Base-by-base conservation (phyloP, 2,797 vertebrate species). In the Lophotriccus pileatus region DNA sequence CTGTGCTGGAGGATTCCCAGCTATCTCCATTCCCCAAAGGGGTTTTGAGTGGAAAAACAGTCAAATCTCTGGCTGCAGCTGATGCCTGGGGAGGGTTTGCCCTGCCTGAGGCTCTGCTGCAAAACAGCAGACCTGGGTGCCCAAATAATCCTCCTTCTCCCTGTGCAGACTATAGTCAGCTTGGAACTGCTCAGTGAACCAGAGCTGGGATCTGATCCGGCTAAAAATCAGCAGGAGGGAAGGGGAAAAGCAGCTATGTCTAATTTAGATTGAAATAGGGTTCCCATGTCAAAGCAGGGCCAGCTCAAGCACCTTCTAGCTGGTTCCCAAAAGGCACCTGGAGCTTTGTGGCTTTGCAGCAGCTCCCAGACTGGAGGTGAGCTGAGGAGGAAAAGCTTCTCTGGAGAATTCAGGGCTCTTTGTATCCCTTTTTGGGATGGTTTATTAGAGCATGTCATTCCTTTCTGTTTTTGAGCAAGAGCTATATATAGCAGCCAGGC, bases 401-500 rank as follows among this genome's bases (percentile, higher is more conserved):
- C 72, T 36, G 53, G 64, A 3, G 5, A 81, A 52, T 34, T 60
- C 72, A 59, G 76, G 62, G 39, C 60, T 79, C 41, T 82, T 21
- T 12, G 28, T 36, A 5, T 73, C 43, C 10, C 63, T 70, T 87
- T 74, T 87, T 39, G 50, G 79, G 60, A 8, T 55, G 67, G 46
- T 82, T 94, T 85, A 32, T 67, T 24, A 63, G 50, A 75, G 78
- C 50, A 2, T 47, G 52, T 36, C 39, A 52, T 85, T 82, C 47
- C 81, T 92, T 43, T 72, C 81, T 64, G 49, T 16, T 95, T 95
- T 60, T 90, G 81, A 93, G 87, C 60, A 20, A 50, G 63, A 7
- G 14, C 43, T 66, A 34, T 64, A 5, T 49, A 25, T 14, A 70
- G 74, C 67, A 79, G 58, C 23, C 75, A 44, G 74, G 73, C 64